Conservation (phyloP, 2,888 invertebrate species). For the Ametastegia equiseti region DNA sequence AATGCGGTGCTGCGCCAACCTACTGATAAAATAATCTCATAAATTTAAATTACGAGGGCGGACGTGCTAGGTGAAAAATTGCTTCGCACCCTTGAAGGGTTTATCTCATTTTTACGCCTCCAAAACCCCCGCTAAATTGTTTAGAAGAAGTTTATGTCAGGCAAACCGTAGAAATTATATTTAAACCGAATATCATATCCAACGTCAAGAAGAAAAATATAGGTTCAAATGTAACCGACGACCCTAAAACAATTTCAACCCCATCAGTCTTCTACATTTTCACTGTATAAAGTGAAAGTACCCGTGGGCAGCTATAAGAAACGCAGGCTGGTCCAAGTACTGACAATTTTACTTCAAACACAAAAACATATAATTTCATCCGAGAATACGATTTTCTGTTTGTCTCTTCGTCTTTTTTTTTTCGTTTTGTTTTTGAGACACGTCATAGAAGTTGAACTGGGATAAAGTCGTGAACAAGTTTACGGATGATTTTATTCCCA, state of each 20-base stretch:
- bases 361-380: neutral
- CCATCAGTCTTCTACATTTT: no score
- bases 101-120: conserved; percentile 53
- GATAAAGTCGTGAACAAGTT: conserved; percentile 23
- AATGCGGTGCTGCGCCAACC: conserved; percentile 38
- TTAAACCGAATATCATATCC: conserved; percentile 3
- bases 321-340: no score
- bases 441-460: neutral
- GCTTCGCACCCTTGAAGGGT: conserved; percentile 53
- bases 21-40: conserved; percentile 57
- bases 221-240: neutral
- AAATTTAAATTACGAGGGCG: conserved; percentile 57
- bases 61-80: conserved; percentile 58
- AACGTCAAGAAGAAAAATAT: neutral
- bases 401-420: neutral
- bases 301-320: no score
- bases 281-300: neutral
- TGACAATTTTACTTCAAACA: no score
- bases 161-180: neutral
- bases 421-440: neutral
- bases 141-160: neutral
- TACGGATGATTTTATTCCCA: conserved; percentile 19
- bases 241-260: neutral
- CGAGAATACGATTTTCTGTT: neutral
- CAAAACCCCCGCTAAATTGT: conserved; percentile 20